Evolutionary conservation across 2,888 invertebrate genomes (phyloP).

Genomic region (Odontocerum albicorne): DNA sequence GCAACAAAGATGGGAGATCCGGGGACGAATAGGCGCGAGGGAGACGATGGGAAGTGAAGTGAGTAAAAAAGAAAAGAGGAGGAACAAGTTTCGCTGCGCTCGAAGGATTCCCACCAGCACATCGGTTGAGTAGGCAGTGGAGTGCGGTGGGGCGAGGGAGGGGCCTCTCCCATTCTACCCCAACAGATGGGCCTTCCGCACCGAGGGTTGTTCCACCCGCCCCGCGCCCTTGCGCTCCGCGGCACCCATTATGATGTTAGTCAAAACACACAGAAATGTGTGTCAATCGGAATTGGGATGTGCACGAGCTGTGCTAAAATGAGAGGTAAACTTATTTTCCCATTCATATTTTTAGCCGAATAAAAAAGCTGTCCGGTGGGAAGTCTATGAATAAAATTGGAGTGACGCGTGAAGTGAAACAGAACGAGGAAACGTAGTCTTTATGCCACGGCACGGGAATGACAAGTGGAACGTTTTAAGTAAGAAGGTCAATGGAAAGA

Average conservation of each 20-base stretch:
- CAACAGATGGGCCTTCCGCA: constrained; percentile 36
- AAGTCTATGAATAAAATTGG: too few relatives aligned
- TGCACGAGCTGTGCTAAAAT: too few relatives aligned
- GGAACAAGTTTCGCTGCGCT: constrained; percentile 35
- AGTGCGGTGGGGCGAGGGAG: constrained; percentile 39
- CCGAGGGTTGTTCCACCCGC: constrained; percentile 44
- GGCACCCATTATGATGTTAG: constrained; percentile 30
- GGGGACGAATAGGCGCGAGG: background rate
- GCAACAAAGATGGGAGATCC: constrained; percentile 1
- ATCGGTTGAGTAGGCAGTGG: constrained; percentile 42
- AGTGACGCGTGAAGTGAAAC: too few relatives aligned
- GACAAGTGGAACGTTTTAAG: too few relatives aligned
- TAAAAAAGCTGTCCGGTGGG: too few relatives aligned
- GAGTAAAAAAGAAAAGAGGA: constrained; percentile 35
- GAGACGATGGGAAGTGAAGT: constrained; percentile 37
- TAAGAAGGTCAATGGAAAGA: too few relatives aligned
- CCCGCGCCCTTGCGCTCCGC: constrained; percentile 43
- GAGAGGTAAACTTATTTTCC: too few relatives aligned
- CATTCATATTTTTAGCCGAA: too few relatives aligned
- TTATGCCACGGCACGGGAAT: too few relatives aligned
- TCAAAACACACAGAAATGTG: too few relatives aligned
- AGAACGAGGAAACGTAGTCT: too few relatives aligned
- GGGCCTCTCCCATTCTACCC: constrained; percentile 20
- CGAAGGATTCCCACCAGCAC: constrained; percentile 36
- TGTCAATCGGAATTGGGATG: too few relatives aligned